Percentiles rank a stretch among this genome's conserved stretches.
Conservation (phyloP, 2,113 vertebrate genomes). For the Hystrix brachyura region DNA sequence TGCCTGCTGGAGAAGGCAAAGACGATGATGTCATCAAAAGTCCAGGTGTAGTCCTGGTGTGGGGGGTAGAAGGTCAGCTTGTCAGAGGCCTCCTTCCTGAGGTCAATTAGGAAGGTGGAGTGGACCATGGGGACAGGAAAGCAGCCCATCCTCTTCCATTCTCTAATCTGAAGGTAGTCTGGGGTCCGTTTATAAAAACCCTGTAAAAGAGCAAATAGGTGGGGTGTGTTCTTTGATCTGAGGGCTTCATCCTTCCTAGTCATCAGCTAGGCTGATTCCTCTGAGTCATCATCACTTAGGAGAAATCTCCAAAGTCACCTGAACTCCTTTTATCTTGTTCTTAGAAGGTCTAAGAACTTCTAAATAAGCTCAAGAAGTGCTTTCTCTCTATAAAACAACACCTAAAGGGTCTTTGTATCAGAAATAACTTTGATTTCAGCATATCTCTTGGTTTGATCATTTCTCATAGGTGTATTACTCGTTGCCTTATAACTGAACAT, state of each 20-base stretch:
- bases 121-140: constrained; percentile 97
- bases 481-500: neutral
- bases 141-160: constrained; percentile 96
- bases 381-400: neutral
- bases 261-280: neutral
- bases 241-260: neutral
- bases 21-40: constrained; percentile 98
- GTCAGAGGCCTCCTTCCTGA: constrained; percentile 92
- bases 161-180: constrained; percentile 95
- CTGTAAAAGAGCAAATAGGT: constrained; percentile 84
- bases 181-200: constrained; percentile 97
- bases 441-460: neutral
- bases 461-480: neutral
- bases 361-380: neutral
- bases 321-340: neutral
- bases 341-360: constrained; percentile 12
- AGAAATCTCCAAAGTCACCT: neutral
- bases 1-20: constrained; percentile 97
- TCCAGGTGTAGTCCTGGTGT: constrained; percentile 97
- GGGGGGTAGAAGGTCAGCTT: constrained; percentile 94
- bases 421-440: neutral
- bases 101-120: constrained; percentile 96
- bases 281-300: neutral
- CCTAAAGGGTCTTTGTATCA: neutral
- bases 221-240: neutral